Base-by-base conservation (phyloP, 2,888 invertebrate genomes). In the Noctua janthina region DNA sequence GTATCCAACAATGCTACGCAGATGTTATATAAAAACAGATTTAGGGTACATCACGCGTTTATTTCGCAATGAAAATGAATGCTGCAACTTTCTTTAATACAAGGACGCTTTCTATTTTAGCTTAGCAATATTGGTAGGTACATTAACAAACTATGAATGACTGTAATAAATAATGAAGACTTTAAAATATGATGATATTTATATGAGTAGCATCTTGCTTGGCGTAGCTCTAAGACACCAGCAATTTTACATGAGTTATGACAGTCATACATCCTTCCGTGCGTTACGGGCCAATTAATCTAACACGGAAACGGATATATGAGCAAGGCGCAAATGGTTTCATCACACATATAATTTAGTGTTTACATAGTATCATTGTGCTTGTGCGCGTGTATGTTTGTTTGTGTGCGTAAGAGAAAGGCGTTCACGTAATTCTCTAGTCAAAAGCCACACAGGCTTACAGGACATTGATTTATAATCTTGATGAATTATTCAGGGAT, bases 191-290 rank as follows among this genome's bases (percentile, higher is more conserved):
- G 76, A 49, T 54, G 70, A 74, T 76, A 72, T 79, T 77, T 73
- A 70, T 64, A 68, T 23, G 64, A 84, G 74, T 59, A 76, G 59
- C 78, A 85, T 87, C 81, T 86, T 78, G 64, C 76, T 77, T 59
- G 46, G 71, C 69, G 80, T 71, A 84, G 79, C 77, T 84, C 81
- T 87, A 87, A 92, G 92, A 93, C 92, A 92, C 91, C 91, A 91
- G 93, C 92, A 94, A 96, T 96, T 96, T 95, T 94, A 95, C 95
- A 95, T 96, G 96, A 96, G 95, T 95, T 95, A 96, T 96, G 94
- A 93, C 94, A 91, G 92, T 91, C 94, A 93, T 93, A 94, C 95
- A 95, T 96, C 96, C 96, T 96, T 96, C 96, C 96, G 95, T 92
- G 91, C 92, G 95, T 95, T 94, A 95, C 94, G 93, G 95, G 90